Base-by-base conservation (phyloP, 1,140 invertebrate species). In the Plectrocnemia conspersa region DNA sequence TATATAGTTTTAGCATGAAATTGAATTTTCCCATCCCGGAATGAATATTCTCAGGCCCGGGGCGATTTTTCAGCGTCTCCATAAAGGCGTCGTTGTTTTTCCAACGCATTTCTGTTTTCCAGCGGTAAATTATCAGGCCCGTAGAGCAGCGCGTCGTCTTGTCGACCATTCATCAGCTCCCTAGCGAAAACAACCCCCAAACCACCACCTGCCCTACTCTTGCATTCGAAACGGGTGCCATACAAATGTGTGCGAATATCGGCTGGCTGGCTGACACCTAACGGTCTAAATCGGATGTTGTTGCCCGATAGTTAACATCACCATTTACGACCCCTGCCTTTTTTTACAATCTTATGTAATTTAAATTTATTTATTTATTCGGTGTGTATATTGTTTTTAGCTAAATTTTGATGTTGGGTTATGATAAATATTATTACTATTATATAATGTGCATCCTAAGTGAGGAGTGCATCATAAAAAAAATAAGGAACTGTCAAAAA, bases 111-210 rank as follows among this genome's bases (percentile, higher is more conserved):
- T 58, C 55, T 58, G 33, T 58, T 52, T 47, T 27, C 55, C 23
- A 49, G 55, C 55, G 35, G 48, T 58, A 58, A 58, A 52, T 58
- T 58, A 58, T 40, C 48, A 38, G 55, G 44, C 38, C 55, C 49
- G 36, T 38, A 22, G 27, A 7, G 7, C 27, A 7, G 27, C 27
- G 7, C 27, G 7, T 29, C 6, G 13, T 38, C 35, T 49, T 58
- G 55, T 58, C 55, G 42, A 40, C 55, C 55, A 58, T 58, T 58
- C 55, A 58, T 58, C 55, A 58, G 41, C 22, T 41, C 16, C 35
- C 25, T 24, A 33, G 45, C 54, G 48, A 47, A 56, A 29, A 29
- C 27, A 29, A 16, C 35, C 35, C 7, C 5, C 10, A 10, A 38
- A 10, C 35, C 18, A 16, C 35, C n/a, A n/a, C n/a, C n/a, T n/a